Conservation (phyloP, 2,797 vertebrate species). For the Myotis findleyi region DNA sequence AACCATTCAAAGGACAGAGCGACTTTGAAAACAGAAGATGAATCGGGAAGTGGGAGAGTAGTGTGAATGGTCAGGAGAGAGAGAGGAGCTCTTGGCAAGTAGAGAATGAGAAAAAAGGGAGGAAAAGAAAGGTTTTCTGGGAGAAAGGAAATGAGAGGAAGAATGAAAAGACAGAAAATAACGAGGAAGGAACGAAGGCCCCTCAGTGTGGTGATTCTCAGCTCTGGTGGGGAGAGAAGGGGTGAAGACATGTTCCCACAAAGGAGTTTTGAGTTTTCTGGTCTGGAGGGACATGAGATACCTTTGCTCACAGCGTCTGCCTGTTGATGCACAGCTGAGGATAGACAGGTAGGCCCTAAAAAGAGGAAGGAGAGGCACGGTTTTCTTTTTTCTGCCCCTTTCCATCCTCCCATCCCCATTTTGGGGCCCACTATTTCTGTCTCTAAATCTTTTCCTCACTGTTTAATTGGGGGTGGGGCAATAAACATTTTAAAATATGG, state of each 20-base stretch:
- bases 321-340: not conserved
- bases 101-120: not conserved
- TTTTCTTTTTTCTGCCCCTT: not conserved
- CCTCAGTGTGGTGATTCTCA: fast-evolving
- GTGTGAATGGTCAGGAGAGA: not conserved
- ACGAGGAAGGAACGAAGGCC: too few relatives aligned
- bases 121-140: not conserved
- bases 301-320: constrained; percentile 28
- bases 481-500: not conserved
- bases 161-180: not conserved
- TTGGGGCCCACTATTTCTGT: not conserved
- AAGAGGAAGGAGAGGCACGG: not conserved
- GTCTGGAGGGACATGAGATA: not conserved
- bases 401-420: not conserved
- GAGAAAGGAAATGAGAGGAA: not conserved
- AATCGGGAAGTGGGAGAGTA: too few relatives aligned
- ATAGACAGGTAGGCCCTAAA: constrained; percentile 31
- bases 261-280: not conserved
- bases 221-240: not conserved
- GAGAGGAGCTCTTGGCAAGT: not conserved
- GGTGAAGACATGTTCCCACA: not conserved
- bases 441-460: not conserved
- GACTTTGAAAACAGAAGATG: not conserved
- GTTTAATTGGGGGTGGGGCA: not conserved
- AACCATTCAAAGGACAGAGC: not conserved